Evolutionary conservation across 1,140 invertebrate genomes (phyloP).

Genomic region (Zaprionus kolodkinae): DNA sequence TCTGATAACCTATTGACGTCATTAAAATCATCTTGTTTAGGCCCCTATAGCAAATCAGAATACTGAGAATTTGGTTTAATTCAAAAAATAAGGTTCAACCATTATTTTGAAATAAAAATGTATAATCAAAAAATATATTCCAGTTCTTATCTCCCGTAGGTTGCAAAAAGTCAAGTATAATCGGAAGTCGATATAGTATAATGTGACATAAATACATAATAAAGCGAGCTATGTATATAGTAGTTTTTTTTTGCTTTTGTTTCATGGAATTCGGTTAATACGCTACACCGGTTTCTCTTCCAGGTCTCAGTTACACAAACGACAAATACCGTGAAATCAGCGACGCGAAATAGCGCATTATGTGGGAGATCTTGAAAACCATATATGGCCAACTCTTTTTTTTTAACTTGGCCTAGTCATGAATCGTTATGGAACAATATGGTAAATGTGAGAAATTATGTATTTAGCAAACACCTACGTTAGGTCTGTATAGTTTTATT

Average conservation of each 20-base stretch:
- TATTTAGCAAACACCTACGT: neutral
- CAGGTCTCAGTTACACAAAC: constrained; percentile 14
- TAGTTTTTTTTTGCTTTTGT: neutral
- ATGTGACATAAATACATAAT: neutral
- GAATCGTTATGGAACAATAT: neutral
- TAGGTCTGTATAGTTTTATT: neutral
- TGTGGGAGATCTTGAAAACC: constrained; percentile 28
- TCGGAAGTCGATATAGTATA: neutral
- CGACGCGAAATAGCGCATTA: constrained; percentile 4
- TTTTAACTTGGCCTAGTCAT: neutral
- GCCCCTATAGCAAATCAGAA: neutral
- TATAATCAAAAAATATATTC: neutral
- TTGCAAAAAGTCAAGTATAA: constrained; percentile 24
- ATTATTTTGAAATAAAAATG: neutral
- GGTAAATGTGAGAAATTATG: neutral
- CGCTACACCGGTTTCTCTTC: constrained; percentile 12
- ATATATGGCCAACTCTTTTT: constrained; percentile 2
- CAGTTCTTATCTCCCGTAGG: constrained; percentile 18
- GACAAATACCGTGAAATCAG: constrained; percentile 10
- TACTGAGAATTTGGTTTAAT: neutral
- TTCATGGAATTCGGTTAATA: constrained; percentile 6
- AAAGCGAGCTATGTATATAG: neutral
- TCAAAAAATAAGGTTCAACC: neutral
- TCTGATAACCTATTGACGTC: constrained; percentile 8
- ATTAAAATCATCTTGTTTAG: constrained; percentile 10